Conservation (phyloP, 2,888 invertebrate species). For the Eristalinus aeneus region DNA sequence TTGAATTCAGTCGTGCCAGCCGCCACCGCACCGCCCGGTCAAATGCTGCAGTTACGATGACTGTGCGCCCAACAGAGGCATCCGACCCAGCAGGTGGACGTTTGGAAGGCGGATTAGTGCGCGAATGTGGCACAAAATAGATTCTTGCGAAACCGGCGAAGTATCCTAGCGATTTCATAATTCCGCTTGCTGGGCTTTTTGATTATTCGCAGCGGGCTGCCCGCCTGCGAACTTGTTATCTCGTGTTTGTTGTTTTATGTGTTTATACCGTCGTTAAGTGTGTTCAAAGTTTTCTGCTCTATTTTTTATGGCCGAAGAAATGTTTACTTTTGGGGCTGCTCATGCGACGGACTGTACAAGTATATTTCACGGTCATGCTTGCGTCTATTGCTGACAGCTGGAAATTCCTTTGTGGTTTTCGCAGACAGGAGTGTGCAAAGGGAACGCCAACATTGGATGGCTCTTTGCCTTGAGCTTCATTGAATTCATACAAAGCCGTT, state of each 20-base stretch:
- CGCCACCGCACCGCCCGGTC: not conserved
- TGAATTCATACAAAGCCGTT: no score
- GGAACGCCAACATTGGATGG: no score
- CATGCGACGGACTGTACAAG: not conserved
- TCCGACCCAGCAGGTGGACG: not conserved
- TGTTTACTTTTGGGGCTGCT: not conserved
- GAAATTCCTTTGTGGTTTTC: not conserved
- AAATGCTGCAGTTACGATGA: not conserved
- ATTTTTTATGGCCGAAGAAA: not conserved
- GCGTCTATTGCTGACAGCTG: not conserved
- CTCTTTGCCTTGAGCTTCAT: no score
- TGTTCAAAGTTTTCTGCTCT: not conserved
- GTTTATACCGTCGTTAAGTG: constrained; percentile 11
- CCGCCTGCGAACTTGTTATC: constrained; percentile 7
- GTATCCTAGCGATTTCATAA: constrained; percentile 45
- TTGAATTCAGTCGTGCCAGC: not conserved
- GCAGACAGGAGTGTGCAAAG: no score
- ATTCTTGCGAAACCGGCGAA: constrained; percentile 42
- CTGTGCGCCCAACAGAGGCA: not conserved
- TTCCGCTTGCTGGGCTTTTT: constrained; percentile 21
- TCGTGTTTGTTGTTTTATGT: constrained; percentile 19
- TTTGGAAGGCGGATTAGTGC: not conserved
- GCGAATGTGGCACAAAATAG: constrained; percentile 34
- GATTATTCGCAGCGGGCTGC: constrained; percentile 21
- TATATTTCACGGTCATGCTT: not conserved